A percentile compares a stretch with the other conserved stretches of the same genome.
Conservation (phyloP, 2,797 vertebrate species). For the Lophotriccus pileatus region DNA sequence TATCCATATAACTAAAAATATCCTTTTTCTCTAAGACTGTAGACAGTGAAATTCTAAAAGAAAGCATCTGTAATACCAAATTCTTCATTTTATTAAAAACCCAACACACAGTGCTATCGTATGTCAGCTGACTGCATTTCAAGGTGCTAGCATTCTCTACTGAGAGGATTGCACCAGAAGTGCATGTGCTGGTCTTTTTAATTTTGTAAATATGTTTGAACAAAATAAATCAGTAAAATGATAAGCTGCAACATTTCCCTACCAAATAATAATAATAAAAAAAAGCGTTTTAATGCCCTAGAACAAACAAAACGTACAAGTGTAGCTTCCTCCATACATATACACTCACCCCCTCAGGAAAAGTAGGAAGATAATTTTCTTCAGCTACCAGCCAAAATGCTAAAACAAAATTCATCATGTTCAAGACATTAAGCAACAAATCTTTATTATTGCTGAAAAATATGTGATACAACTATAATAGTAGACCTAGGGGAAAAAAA, state of each 20-base stretch:
- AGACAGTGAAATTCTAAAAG: not conserved
- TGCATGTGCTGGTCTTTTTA: not conserved
- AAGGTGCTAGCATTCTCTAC: not conserved
- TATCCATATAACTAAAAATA: not conserved
- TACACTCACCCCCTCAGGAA: not conserved
- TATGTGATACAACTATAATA: not conserved
- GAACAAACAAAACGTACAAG: not conserved
- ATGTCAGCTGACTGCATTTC: not conserved
- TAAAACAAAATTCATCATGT: not conserved
- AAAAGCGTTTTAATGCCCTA: not conserved
- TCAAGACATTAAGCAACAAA: not conserved
- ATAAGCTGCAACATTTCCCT: not conserved
- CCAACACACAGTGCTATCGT: not conserved
- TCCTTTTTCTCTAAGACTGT: not conserved
- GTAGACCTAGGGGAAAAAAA: rapidly evolving
- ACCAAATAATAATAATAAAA: not conserved
- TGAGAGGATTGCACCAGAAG: not conserved
- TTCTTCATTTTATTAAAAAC: not conserved
- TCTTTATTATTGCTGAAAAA: not conserved
- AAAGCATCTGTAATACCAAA: not conserved
- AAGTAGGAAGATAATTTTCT: not conserved
- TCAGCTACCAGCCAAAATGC: not conserved
- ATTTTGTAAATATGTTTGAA: not conserved
- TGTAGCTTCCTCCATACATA: not conserved
- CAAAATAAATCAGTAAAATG: not conserved